Base-by-base conservation (phyloP, 2,888 invertebrate species). In the Eupithecia pulchellata region DNA sequence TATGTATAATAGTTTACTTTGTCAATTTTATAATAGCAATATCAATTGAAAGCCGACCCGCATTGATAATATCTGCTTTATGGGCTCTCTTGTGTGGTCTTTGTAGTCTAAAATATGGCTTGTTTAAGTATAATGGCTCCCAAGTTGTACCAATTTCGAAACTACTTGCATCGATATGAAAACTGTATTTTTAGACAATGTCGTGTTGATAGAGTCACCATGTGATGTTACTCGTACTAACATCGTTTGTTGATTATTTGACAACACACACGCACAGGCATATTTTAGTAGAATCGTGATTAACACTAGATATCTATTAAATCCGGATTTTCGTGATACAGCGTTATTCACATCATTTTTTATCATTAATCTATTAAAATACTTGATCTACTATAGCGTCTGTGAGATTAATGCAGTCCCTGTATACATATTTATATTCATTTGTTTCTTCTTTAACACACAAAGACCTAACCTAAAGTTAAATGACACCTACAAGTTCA, bases 61-160 rank as follows among this genome's bases (percentile, higher is more conserved):
- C 66, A 72, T 72, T 72, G 64, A 72, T 65, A 68, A 39, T 67
- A 66, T 69, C 55, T 64, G 60, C 69, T 64, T 68, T 72, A 72
- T 65, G 39, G 63, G 36, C 52, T n/a, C 60, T 67, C 64, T 66
- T 72, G 72, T 72, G 69, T 69, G 72, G 72, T 72, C 72, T 72
- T 69, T 61, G 36, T 63, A 58, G 20, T 66, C 52, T 63, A 58
- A 66, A 47, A 30, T 58, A 66, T 42, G 20, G 52, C 63, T 64
- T 66, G 60, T 60, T 57, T 29, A 57, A 29, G 17, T 29, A 57
- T 29, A 57, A 57, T 29, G 17, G 57, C 6, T 57, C 2, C 1
- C 5, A 29, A 57, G 57, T 29, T 57, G 29, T 29, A 17, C 14
- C 2, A 57, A 57, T 57, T 57, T 57, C 8, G 57, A 29, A 57